A percentile compares a stretch with the other conserved stretches of the same genome.
phyloP scores from a whole-genome alignment of 2,888 invertebrate species.

The Andrena praecox region DNA sequence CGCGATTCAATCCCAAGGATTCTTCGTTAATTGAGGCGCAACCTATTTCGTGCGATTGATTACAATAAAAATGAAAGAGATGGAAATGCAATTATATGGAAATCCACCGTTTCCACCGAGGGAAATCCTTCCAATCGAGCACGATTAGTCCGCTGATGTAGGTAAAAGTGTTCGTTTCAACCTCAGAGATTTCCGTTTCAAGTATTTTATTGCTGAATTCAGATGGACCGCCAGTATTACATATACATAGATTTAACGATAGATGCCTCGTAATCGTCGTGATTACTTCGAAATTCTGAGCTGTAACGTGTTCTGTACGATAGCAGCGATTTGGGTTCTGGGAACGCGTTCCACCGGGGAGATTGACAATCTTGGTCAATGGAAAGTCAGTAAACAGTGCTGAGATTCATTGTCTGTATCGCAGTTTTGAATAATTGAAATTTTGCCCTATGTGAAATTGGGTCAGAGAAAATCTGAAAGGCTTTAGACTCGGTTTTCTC shows the following conservation, averaged over 20 bases:
- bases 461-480: not conserved
- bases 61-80: slow-evolving; percentile 17
- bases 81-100: slow-evolving; percentile 34
- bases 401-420: not conserved
- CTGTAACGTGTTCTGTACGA: no score
- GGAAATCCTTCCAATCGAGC: slow-evolving; percentile 10
- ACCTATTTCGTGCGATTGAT: slow-evolving; percentile 34
- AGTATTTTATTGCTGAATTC: not conserved
- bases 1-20: slow-evolving; percentile 44
- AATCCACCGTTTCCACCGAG: not conserved
- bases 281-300: slow-evolving; percentile 51
- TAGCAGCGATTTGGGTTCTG: slow-evolving; percentile 17
- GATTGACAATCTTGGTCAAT: slow-evolving; percentile 33
- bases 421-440: not conserved
- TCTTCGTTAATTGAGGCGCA: slow-evolving; percentile 43
- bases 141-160: not conserved
- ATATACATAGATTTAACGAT: slow-evolving; percentile 29
- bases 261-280: slow-evolving; percentile 21
- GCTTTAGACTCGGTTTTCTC: no score
- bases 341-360: not conserved
- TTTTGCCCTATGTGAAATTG: not conserved
- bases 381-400: slow-evolving; percentile 34
- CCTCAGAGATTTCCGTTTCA: not conserved
- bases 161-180: not conserved
- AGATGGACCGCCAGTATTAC: not conserved